phyloP scores from a whole-genome alignment of 2,113 vertebrate species.

The Notiomystis cincta region DNA sequence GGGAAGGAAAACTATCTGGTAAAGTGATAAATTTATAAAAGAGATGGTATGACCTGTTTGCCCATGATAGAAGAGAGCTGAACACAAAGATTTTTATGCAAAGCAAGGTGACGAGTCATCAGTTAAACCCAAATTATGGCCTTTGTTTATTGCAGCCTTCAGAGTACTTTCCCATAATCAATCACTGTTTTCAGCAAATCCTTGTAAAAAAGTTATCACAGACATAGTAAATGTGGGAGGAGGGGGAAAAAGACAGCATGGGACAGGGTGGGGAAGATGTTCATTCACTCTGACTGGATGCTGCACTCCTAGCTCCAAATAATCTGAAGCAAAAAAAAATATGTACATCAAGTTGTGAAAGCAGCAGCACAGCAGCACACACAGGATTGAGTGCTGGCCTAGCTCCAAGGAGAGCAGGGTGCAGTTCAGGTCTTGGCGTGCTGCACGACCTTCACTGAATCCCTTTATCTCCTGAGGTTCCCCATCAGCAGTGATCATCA shows the following conservation, averaged over 20 bases:
- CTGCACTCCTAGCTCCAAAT: background rate
- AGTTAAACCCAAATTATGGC: background rate
- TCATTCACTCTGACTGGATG: background rate
- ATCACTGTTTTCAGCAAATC: background rate
- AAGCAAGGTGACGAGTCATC: background rate
- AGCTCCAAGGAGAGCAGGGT: background rate
- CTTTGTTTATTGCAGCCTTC: background rate
- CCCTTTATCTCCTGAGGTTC: background rate
- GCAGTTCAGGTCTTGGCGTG: background rate
- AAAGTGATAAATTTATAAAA: background rate
- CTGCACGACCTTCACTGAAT: background rate
- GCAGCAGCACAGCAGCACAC: background rate
- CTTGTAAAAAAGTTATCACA: background rate
- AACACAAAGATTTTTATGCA: background rate
- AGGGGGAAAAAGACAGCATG: background rate
- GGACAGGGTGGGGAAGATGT: too few relatives aligned
- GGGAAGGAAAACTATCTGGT: background rate
- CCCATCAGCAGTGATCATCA: background rate
- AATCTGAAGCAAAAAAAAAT: background rate
- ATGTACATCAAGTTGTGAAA: background rate
- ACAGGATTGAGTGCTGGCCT: background rate
- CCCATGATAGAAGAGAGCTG: background rate
- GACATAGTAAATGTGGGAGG: background rate
- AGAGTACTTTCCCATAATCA: background rate
- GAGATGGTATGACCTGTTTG: background rate